Evolutionary conservation across 2,888 invertebrate genomes (phyloP), one percentile per base, ranked within the genome.

Genomic region (Magallana nippona): DNA sequence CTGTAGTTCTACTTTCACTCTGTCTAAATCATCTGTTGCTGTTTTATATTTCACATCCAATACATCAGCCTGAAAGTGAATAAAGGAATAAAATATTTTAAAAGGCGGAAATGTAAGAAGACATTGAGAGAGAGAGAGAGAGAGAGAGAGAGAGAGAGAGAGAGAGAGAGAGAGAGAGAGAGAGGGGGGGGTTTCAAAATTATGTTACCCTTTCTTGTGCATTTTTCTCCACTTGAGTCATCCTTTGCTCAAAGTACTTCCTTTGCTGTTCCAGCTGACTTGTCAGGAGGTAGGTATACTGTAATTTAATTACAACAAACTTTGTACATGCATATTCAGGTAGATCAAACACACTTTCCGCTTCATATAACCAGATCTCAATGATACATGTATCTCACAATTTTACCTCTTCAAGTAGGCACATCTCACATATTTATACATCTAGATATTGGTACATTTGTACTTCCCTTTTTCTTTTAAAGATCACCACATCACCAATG

Each of bases 261-360:
- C 99, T 95, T 94, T 99, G 99, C 19, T 97, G 96, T 94, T 99
- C 99, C 80, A 99, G 95, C 92, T 99, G 99, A 81, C 97, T 97
- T 1, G 99, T 99, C 78, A 99, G 95, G 85, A 99, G 95, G 95
- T 99, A 98, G 0, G 98, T 98, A 94, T 98, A 99, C 95, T 95
- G 89, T 8, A 93, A 91, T 85, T 80, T 10, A 79, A 27, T 82
- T 1, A 10, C 2, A 77, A 17, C 8, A 8, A 44, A 8, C 44
- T 44, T 44, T 44, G 44, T 44, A 10, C 5, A 44, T 44, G 44
- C 8, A 44, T 44, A 44, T 44, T 5, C 5, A 44, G 44, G 10
- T 44, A 8, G 44, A 44, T 44, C 44, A 44, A 44, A 8, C 32
- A 2, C 32, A 32, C 32, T 32, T 32, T 32, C 32, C 32, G 3